These are phyloP conservation scores for Cirrhinus molitorella DNA, from an alignment of 2,797 vertebrate species.

Conservation along the genomic window DNA sequence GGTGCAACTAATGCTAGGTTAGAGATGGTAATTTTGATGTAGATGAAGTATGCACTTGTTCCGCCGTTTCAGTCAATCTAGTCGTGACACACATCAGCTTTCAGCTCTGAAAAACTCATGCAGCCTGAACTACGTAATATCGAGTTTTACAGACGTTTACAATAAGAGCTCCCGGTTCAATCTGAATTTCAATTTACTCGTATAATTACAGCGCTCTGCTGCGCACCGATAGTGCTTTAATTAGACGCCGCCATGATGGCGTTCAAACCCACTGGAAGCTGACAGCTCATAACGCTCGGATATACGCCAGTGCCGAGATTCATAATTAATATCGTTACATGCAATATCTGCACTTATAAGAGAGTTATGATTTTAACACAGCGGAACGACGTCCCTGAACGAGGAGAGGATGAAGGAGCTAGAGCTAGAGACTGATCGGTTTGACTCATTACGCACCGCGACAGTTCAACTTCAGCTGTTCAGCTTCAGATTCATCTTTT, in stretches of 20 bases:
- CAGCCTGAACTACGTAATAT: not conserved
- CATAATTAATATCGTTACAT: slow-evolving; percentile 15
- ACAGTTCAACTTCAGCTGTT: not conserved
- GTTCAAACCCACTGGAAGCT: not conserved
- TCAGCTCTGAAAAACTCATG: not conserved
- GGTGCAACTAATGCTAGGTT: too few relatives aligned
- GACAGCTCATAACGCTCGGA: slow-evolving; percentile 15
- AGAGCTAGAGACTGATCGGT: not conserved
- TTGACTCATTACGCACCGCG: not conserved
- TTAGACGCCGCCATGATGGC: slow-evolving; percentile 38
- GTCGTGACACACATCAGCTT: not conserved
- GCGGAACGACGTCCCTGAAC: not conserved
- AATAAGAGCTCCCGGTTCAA: slow-evolving; percentile 65
- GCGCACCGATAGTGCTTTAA: slow-evolving; percentile 59
- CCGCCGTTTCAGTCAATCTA: not conserved
- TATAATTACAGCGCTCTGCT: slow-evolving; percentile 57
- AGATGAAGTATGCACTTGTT: not conserved
- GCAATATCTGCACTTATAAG: slow-evolving; percentile 26
- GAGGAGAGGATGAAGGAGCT: slow-evolving; percentile 29
- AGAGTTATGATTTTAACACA: not conserved
- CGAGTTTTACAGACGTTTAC: slow-evolving; percentile 58
- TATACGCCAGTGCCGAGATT: slow-evolving; percentile 19
- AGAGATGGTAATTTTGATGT: not conserved
- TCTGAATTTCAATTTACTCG: slow-evolving; percentile 65
- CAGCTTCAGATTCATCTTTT: too few relatives aligned